Evolutionary conservation across 2,113 vertebrate species (phyloP), one percentile per base, ranked within the genome.

Genomic region (Coreoperca whiteheadi): DNA sequence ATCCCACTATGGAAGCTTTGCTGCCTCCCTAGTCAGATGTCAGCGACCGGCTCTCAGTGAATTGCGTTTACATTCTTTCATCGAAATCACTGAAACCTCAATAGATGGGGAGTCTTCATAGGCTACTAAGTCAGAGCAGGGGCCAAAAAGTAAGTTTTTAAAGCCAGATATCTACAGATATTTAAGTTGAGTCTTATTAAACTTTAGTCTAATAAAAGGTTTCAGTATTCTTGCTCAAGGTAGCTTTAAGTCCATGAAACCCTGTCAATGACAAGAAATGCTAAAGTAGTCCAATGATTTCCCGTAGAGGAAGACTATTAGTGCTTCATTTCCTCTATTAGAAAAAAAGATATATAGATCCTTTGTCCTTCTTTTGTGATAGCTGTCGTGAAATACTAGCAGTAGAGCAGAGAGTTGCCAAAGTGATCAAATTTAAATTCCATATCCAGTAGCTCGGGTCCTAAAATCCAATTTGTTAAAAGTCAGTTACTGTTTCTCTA

Each of bases 401-500:
- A 9, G 70, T 21, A 65, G 34, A 34, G n/a, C n/a, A 39, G 43
- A 57, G 51, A 15, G 41, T 25, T 15, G 23, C 64, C 12, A 25
- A 54, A 54, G 37, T 72, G 37, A 72, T 72, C 15, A 43, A 0
- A 59, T 46, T 59, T 15, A 8, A 21, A 46, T 73, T 60, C 4
- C 54, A 46, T 20, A 46, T 46, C 12, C 37, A 43, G 16, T 25
- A 54, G 15, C 34, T 20, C 7, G 20, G 21, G 5, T 48, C 4
- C n/a, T 1, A 6, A 51, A 57, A 59, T 28, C 28, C 21, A 77
- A 63, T 69, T 21, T 37, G 56, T 71, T 70, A 63, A 66, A 50
- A 72, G 59, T 59, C 32, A 37, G 51, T 67, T 60, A n/a, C n/a
- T 64, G 25, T 63, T 64, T 51, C 43, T 74, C 60, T 43, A 8